A percentile compares a stretch with the other conserved stretches of the same genome.
phyloP scores from a whole-genome alignment of 2,113 vertebrate species.

The Mellivora capensis region DNA sequence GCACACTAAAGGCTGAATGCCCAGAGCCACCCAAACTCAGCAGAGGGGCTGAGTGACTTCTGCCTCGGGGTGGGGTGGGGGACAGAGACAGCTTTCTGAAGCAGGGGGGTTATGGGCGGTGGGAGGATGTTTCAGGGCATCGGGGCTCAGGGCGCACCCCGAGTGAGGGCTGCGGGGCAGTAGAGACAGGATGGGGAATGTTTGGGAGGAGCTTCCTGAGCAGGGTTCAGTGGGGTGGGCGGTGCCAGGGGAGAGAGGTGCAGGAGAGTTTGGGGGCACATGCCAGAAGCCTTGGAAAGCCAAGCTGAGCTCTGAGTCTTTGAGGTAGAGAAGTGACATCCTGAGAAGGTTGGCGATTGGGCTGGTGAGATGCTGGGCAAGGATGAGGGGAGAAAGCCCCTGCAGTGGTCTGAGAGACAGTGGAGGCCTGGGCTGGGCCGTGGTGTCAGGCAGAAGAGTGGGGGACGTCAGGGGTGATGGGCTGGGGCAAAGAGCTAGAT shows the following conservation, averaged over 20 bases:
- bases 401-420: background rate
- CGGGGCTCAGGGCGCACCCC: background rate
- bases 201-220: background rate
- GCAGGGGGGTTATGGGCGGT: too few species aligned
- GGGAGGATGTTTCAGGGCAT: background rate
- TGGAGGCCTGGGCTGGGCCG: background rate
- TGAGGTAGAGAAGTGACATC: background rate
- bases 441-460: fast-evolving
- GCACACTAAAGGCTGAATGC: too few species aligned
- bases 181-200: fast-evolving
- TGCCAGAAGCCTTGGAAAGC: too few species aligned
- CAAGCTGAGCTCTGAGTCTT: background rate
- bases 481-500: background rate
- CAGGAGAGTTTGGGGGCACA: background rate
- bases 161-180: background rate
- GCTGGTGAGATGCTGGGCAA: background rate
- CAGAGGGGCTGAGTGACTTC: too few species aligned
- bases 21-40: background rate
- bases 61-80: background rate
- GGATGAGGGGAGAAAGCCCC: fast-evolving
- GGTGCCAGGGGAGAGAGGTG: background rate
- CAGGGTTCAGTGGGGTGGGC: background rate
- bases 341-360: fast-evolving
- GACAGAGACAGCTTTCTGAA: background rate
- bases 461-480: fast-evolving